Evolutionary conservation across 2,797 vertebrate species (phyloP).

Genomic region (Hylomyscus alleni): DNA sequence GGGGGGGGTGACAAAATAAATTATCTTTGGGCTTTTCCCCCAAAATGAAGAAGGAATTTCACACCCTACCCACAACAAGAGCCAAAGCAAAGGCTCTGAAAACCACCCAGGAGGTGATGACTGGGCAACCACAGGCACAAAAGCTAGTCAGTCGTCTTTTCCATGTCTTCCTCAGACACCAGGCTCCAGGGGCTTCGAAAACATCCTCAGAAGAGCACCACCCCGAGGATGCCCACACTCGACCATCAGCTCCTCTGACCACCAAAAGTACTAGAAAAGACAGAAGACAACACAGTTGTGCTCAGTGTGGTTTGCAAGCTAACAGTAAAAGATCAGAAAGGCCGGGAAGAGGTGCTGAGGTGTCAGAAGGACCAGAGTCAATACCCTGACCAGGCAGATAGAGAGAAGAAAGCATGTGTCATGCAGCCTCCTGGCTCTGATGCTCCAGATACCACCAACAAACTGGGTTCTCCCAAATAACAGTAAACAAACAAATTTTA

Average conservation of each 20-base stretch:
- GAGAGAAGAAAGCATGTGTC: background rate
- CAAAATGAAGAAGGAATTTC: background rate
- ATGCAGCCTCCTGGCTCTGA: background rate
- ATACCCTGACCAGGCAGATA: background rate
- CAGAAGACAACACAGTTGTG: background rate
- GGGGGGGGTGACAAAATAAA: background rate
- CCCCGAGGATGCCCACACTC: background rate
- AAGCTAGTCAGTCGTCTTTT: background rate
- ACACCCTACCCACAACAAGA: background rate
- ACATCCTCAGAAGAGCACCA: background rate
- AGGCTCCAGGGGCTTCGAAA: background rate
- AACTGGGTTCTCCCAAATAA: background rate
- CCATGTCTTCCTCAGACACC: background rate
- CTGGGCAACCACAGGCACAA: background rate
- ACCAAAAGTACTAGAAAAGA: background rate
- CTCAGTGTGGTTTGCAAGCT: background rate
- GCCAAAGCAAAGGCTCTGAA: background rate
- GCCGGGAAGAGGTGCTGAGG: background rate
- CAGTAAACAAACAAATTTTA: background rate
- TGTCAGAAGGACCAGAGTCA: background rate
- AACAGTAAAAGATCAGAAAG: background rate
- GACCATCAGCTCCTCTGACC: background rate
- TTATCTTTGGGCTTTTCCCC: background rate
- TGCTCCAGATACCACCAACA: background rate
- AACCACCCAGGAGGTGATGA: background rate